A percentile compares a stretch with the other conserved stretches of the same genome.
Evolutionary conservation across 2,888 invertebrate genomes (phyloP).

Genomic region (Pogonocherus hispidulus): DNA sequence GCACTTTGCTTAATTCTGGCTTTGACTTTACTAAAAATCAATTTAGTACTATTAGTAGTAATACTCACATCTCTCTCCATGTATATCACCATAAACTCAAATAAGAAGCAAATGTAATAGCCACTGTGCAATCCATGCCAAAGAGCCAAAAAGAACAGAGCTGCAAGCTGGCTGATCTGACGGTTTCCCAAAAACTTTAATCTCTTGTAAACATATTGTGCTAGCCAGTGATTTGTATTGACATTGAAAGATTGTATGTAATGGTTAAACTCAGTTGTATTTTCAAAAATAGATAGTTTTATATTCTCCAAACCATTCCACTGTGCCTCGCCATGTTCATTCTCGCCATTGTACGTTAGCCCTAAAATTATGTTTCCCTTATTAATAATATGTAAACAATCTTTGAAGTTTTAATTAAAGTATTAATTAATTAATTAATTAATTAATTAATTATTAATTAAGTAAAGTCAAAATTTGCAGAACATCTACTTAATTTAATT

Average conservation of each 20-base stretch:
- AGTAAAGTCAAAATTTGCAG: too few species aligned
- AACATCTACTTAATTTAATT: too few species aligned
- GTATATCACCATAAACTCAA: slow-evolving; percentile 90
- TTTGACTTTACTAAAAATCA: too few species aligned
- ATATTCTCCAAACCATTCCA: slow-evolving; percentile 96
- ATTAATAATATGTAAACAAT: too few species aligned
- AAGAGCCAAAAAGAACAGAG: slow-evolving; percentile 89
- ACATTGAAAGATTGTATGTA: slow-evolving; percentile 94
- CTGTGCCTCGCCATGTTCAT: slow-evolving; percentile 72
- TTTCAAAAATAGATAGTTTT: slow-evolving; percentile 84
- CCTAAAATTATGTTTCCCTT: slow-evolving; percentile 75
- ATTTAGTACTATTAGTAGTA: background rate
- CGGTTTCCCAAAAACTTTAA: slow-evolving; percentile 91
- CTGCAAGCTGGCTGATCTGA: slow-evolving; percentile 82
- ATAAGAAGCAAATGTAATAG: slow-evolving; percentile 92
- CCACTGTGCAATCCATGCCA: slow-evolving; percentile 98
- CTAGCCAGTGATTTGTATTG: slow-evolving; percentile 96
- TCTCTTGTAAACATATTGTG: slow-evolving; percentile 94
- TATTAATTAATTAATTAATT: too few species aligned
- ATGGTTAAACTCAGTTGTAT: slow-evolving; percentile 86
- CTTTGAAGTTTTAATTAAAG: too few species aligned
- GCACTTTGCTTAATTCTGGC: too few species aligned
- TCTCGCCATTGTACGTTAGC: slow-evolving; percentile 85
- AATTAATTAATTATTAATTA: too few species aligned
- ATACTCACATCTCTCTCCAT: slow-evolving; percentile 85